Base-by-base conservation (phyloP, 2,888 invertebrate species). In the Cantharis rufa region DNA sequence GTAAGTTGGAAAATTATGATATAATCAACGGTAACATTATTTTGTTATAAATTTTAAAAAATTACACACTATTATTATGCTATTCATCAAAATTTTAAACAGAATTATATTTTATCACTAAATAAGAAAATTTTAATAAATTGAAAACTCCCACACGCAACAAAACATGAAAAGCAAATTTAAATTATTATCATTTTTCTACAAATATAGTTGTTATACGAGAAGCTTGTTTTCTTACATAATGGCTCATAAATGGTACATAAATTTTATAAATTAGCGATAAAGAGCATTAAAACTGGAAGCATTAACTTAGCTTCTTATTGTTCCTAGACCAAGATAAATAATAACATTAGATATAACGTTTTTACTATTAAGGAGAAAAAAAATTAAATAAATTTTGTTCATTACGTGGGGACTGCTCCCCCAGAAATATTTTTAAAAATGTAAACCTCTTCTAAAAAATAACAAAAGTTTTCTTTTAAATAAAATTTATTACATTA, bases 31-130 rank as follows among this genome's bases (percentile, higher is more conserved):
- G 64, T 66, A 21, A 24, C 64, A 66, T 66, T 66, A 66, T 24
- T 66, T 66, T 66, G 64, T 66, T 66, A 66, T 24, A 66, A 21
- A 66, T 66, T n/a, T 66, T 21, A 66, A 18, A 66, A 66, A 66
- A 48, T 48, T 48, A 48, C 48, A 48, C n/a, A 48, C 48, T 2
- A 48, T 48, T 48, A 48, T 48, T 48, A 48, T 48, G n/a, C 48
- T 48, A 48, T 48, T 48, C n/a, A 48, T 48, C 48, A 48, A 48
- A 48, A 48, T 48, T 48, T 48, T 5, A 48, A 48, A 48, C 48
- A 48, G 48, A 48, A 48, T 48, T 48, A 48, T 48, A 48, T 48
- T 48, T 48, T 48, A 48, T 48, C 48, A 48, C 48, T 48, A 48
- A 48, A 48, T 48, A 48, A 48, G n/a, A 48, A 48, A 48, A 48